Base-by-base conservation (phyloP, 2,888 invertebrate genomes). In the Oligia strigilis region DNA sequence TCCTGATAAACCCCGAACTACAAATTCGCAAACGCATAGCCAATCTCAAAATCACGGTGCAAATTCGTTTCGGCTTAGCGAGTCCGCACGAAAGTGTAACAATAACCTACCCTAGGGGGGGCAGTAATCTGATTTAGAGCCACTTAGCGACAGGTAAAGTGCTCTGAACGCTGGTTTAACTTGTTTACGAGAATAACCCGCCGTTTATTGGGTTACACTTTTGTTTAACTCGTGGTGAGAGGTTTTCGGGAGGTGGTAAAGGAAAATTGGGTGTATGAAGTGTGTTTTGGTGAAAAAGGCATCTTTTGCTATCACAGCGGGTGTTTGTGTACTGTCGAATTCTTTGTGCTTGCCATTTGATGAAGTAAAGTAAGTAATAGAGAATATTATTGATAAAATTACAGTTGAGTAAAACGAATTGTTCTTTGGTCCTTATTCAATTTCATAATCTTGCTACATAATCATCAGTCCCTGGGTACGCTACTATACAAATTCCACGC, bases 121-220 rank as follows among this genome's bases (percentile, higher is more conserved):
- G 90, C 87, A 90, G 86, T 90, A 95, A 96, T 96, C 95, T 93
- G 94, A 95, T 96, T 95, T 94, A 93, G 92, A 88, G 93, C 91
- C 92, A 93, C 94, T 94, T 94, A 94, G 91, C 92, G 93, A 92
- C 95, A 95, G 95, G 96, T 96, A 94, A 83, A 95, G 94, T 94
- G 94, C 93, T 94, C 93, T 92, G 91, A 92, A 93, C 93, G 93
- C 90, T 87, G 92, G 91, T 93, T 90, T 90, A 90, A 93, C 93
- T 91, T 90, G 91, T 92, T 92, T 87, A 86, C 87, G 82, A 88
- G 80, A 87, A 82, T 85, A 85, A 86, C 77, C 72, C 75, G 78
- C 79, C 78, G 71, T 88, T 90, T 87, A 90, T 86, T 87, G 81
- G 75, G 72, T 78, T 87, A 79, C 64, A 74, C 80, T 81, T 79